Conservation (phyloP, 2,888 invertebrate genomes). For the Drosophila helvetica region DNA sequence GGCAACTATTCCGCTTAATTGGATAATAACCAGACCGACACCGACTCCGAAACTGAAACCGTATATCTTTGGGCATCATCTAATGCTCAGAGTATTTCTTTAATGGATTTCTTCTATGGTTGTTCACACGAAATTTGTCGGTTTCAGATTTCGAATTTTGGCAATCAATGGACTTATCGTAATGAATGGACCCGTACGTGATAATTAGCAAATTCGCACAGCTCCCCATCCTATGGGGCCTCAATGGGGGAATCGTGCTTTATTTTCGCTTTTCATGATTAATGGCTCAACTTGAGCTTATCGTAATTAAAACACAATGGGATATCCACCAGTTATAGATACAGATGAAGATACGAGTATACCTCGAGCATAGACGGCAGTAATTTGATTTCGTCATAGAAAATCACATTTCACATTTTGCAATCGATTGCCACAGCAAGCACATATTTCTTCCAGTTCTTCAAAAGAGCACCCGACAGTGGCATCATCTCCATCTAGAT, state of each 20-base stretch:
- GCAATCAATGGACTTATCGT: slow-evolving; percentile 35
- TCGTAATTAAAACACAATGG: slow-evolving; percentile 42
- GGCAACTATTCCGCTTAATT: slow-evolving; percentile 20
- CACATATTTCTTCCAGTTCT: background rate
- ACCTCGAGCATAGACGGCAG: background rate
- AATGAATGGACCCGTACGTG: slow-evolving; percentile 53
- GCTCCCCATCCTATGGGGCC: slow-evolving; percentile 14
- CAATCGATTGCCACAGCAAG: slow-evolving; percentile 6
- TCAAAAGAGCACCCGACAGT: slow-evolving; percentile 19
- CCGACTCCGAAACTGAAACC: too few species aligned
- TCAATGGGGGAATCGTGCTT: slow-evolving; percentile 34
- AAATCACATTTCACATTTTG: slow-evolving; percentile 2
- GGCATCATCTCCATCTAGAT: slow-evolving; percentile 7
- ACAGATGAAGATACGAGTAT: slow-evolving; percentile 24
- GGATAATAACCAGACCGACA: slow-evolving; percentile 11
- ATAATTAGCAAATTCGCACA: slow-evolving; percentile 69
- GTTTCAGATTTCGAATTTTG: slow-evolving; percentile 23
- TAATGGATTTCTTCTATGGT: slow-evolving; percentile 36
- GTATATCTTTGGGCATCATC: background rate
- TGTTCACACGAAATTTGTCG: slow-evolving; percentile 39
- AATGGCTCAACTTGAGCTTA: slow-evolving; percentile 50
- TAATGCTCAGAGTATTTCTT: slow-evolving; percentile 14
- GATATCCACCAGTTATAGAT: slow-evolving; percentile 38
- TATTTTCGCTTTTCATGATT: slow-evolving; percentile 40
- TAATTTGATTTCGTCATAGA: slow-evolving; percentile 10